Conservation (phyloP, 2,113 vertebrate species). For the Jacana jacana region DNA sequence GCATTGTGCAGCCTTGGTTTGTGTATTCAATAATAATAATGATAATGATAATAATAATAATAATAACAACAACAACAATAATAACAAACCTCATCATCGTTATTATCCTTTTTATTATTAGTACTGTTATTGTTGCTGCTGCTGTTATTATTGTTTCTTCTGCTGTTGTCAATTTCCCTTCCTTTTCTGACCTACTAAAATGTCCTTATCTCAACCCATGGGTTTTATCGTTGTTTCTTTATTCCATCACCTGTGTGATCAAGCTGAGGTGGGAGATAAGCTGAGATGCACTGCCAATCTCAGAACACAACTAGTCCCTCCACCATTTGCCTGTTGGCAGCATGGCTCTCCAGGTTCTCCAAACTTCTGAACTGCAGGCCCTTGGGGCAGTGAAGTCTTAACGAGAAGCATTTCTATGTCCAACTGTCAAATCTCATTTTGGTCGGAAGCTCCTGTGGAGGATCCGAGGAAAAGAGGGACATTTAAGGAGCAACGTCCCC, state of each 20-base stretch:
- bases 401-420: background rate
- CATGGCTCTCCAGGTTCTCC: background rate
- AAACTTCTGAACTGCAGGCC: background rate
- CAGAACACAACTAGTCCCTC: background rate
- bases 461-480: background rate
- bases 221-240: no score
- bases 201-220: no score
- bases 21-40: no score
- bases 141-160: no score
- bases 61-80: no score
- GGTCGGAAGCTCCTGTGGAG: background rate
- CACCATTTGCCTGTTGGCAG: background rate
- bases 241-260: background rate
- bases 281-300: background rate
- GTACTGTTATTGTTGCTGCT: no score
- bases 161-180: no score
- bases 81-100: no score
- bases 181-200: no score
- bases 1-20: no score
- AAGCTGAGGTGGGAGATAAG: background rate
- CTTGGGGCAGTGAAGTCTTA: background rate
- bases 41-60: no score
- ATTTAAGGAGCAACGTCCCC: background rate
- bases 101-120: no score
- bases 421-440: background rate